Conservation (phyloP, 2,888 invertebrate species). For the Pharmacophagus antenor region DNA sequence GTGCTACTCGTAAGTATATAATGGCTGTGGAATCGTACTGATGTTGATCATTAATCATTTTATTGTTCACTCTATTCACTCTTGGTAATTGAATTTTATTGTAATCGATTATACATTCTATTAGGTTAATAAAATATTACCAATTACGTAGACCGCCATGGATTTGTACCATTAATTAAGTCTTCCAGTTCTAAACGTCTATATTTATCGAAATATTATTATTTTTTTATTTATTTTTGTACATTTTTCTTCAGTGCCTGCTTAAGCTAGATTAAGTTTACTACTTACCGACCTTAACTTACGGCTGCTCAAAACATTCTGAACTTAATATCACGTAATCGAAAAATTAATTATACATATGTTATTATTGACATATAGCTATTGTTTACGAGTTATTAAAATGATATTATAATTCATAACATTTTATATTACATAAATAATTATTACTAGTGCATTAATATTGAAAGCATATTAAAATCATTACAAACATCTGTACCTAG, state of each 20-base stretch:
- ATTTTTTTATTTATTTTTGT: slow-evolving; percentile 48
- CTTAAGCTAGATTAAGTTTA: slow-evolving; percentile 60
- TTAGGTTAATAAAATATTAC: slow-evolving; percentile 51
- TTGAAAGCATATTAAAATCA: slow-evolving; percentile 40
- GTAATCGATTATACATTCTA: slow-evolving; percentile 49
- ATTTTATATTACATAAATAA: background rate
- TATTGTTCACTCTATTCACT: slow-evolving; percentile 50
- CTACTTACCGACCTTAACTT: slow-evolving; percentile 39
- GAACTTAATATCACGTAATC: slow-evolving; percentile 15
- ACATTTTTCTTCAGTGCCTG: slow-evolving; percentile 61
- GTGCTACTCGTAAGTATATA: slow-evolving; percentile 72
- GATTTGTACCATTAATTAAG: slow-evolving; percentile 72
- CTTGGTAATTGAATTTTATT: slow-evolving; percentile 51
- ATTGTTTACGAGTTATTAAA: no score
- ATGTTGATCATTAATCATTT: slow-evolving; percentile 66
- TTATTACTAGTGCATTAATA: background rate
- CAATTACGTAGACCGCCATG: slow-evolving; percentile 58
- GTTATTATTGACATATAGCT: background rate
- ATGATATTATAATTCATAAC: background rate
- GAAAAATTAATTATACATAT: background rate
- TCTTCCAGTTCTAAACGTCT: slow-evolving; percentile 75
- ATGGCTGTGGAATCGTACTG: slow-evolving; percentile 80
- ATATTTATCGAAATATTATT: slow-evolving; percentile 47
- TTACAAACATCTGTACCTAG: slow-evolving; percentile 36
- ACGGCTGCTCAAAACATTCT: slow-evolving; percentile 7